Evolutionary conservation across 2,113 vertebrate species (phyloP).

Genomic region (Leptobrachium leishanense): DNA sequence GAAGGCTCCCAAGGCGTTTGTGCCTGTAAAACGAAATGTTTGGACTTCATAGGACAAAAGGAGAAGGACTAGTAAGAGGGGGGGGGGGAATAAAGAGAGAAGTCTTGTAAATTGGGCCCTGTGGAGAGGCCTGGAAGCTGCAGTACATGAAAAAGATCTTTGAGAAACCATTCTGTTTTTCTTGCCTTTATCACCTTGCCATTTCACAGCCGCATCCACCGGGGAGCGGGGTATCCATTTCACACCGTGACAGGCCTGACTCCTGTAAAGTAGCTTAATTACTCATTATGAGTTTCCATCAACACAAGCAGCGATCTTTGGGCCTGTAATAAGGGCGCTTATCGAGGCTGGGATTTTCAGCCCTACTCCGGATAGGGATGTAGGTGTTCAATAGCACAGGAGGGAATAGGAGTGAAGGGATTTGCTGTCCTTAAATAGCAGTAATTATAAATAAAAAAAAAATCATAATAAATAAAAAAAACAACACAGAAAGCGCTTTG

Average conservation of each 20-base stretch:
- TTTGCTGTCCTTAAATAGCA: constrained; percentile 78
- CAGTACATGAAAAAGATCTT: constrained; percentile 53
- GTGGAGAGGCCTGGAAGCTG: not conserved
- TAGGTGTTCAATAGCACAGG: constrained; percentile 59
- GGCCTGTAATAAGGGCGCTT: constrained; percentile 72
- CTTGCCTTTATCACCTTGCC: constrained; percentile 64
- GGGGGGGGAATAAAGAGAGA: not conserved
- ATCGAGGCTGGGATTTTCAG: constrained; percentile 74
- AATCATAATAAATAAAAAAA: not conserved
- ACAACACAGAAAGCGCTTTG: constrained; percentile 69
- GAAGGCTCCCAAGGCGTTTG: not conserved
- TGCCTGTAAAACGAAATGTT: constrained; percentile 23
- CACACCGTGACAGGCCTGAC: constrained; percentile 64
- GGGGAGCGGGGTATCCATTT: constrained; percentile 61
- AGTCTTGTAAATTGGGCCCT: not conserved
- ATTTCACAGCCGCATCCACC: constrained; percentile 64
- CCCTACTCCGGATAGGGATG: constrained; percentile 53
- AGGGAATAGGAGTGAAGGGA: constrained; percentile 76
- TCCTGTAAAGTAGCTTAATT: constrained; percentile 74
- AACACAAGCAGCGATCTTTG: constrained; percentile 71
- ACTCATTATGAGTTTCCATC: constrained; percentile 75
- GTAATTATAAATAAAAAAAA: not conserved
- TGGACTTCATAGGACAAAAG: constrained; percentile 10
- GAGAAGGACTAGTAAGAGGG: not conserved
- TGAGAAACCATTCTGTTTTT: constrained; percentile 59